Percentiles rank a stretch among this genome's conserved stretches.
phyloP scores from a whole-genome alignment of 2,888 invertebrate genomes.

The Nomada lathburiana region DNA sequence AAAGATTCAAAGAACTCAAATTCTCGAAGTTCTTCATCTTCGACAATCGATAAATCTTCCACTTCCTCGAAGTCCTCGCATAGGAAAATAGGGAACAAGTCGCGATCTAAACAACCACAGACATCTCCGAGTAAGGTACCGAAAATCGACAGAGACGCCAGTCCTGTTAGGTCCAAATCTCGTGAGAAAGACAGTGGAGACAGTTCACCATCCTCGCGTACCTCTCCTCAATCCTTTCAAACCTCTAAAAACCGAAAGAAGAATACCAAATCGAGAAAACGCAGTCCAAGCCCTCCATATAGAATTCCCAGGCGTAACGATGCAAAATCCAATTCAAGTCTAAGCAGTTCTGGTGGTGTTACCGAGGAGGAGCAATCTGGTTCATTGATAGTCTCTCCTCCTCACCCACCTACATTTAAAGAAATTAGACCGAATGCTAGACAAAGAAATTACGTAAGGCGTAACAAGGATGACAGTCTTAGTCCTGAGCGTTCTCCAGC shows the following conservation, averaged over 20 bases:
- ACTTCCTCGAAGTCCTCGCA: slow-evolving; percentile 80
- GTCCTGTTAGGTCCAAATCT: slow-evolving; percentile 80
- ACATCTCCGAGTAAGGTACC: slow-evolving; percentile 77
- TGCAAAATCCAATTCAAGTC: slow-evolving; percentile 73
- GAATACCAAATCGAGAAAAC: slow-evolving; percentile 79
- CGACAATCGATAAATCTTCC: slow-evolving; percentile 81
- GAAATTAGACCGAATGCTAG: slow-evolving; percentile 81
- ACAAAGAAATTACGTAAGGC: slow-evolving; percentile 88
- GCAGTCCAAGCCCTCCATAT: slow-evolving; percentile 80
- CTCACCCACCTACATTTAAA: slow-evolving; percentile 82
- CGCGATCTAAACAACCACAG: slow-evolving; percentile 79
- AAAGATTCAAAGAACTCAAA: slow-evolving; percentile 75
- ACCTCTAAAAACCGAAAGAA: slow-evolving; percentile 82
- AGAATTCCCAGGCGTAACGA: slow-evolving; percentile 81
- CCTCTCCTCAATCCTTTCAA: slow-evolving; percentile 84
- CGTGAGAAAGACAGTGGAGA: slow-evolving; percentile 79
- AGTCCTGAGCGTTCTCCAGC: slow-evolving; percentile 85
- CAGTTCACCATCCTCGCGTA: slow-evolving; percentile 74
- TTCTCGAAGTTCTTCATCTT: slow-evolving; percentile 77
- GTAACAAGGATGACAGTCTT: slow-evolving; percentile 87
- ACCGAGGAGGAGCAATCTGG: slow-evolving; percentile 83
- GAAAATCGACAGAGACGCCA: slow-evolving; percentile 78
- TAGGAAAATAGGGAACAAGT: slow-evolving; percentile 82
- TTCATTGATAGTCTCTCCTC: slow-evolving; percentile 82
- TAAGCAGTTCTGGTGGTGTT: slow-evolving; percentile 76